These are phyloP conservation scores for Exaiptasia diaphana DNA, from an alignment of 64 coral and sea anemone species.

Conservation along the genomic window DNA sequence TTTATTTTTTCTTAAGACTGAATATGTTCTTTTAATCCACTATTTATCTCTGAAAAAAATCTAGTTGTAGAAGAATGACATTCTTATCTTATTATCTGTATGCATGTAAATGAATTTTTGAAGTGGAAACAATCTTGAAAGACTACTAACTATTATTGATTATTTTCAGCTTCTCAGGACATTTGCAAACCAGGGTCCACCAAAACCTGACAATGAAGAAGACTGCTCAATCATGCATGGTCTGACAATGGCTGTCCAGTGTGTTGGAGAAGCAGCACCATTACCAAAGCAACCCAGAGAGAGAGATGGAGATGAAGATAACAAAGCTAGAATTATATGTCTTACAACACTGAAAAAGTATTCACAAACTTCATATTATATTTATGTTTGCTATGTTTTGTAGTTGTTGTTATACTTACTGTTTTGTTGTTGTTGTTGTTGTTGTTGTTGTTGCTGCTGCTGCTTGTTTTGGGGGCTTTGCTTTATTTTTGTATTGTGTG, in stretches of 20 bases:
- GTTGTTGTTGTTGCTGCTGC: background rate
- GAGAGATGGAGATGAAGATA: constrained; percentile 28
- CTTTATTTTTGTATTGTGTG: background rate
- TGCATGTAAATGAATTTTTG: no score
- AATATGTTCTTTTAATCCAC: no score
- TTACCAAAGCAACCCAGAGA: constrained; percentile 53
- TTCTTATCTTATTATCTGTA: no score
- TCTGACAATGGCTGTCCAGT: constrained; percentile 68
- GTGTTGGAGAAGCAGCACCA: constrained; percentile 41
- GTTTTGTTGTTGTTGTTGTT: background rate
- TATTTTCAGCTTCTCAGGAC: constrained; percentile 72
- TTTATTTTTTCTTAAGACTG: no score
- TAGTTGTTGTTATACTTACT: background rate
- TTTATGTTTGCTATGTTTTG: background rate
- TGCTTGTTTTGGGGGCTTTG: background rate
- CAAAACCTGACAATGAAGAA: constrained; percentile 58
- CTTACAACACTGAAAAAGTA: constrained; percentile 89
- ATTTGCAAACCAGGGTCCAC: constrained; percentile 76
- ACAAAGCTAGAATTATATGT: constrained; percentile 77
- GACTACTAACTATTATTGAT: no score
- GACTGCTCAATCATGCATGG: constrained; percentile 67
- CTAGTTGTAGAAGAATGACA: no score
- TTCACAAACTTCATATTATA: background rate
- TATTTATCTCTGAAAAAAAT: no score
- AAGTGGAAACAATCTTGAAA: no score